A percentile compares a stretch with the other conserved stretches of the same genome.
These are phyloP conservation scores for Actinemys pallida DNA, from an alignment of 2,113 vertebrate species.

Conservation along the genomic window DNA sequence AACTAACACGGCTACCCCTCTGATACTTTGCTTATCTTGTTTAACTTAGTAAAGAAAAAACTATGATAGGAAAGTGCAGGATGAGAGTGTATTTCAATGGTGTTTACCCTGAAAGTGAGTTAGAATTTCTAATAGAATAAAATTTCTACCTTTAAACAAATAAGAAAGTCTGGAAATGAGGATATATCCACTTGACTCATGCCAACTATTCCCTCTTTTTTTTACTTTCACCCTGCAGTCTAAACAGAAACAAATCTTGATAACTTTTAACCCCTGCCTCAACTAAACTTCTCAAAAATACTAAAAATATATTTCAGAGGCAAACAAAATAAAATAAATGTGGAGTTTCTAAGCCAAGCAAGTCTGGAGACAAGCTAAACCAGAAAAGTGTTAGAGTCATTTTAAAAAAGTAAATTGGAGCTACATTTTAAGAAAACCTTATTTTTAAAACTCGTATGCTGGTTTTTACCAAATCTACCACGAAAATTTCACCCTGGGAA, in stretches of 20 bases:
- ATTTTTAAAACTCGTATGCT: not conserved
- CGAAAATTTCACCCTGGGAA: not conserved
- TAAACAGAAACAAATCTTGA: not conserved
- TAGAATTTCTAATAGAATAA: not conserved
- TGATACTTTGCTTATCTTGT: not conserved
- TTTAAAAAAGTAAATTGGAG: not conserved
- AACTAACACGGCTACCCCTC: too few relatives aligned
- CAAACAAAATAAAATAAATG: not conserved
- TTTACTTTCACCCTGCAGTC: not conserved
- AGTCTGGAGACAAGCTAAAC: not conserved
- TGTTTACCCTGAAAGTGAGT: not conserved
- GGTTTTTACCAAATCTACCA: not conserved
- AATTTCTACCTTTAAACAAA: not conserved
- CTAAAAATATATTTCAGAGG: not conserved
- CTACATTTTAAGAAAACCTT: not conserved
- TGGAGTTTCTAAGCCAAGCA: not conserved
- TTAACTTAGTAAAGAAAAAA: not conserved
- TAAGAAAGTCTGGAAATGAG: not conserved
- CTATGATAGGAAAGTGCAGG: not conserved
- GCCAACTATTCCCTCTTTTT: not conserved
- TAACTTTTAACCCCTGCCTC: not conserved
- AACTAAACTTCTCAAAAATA: not conserved
- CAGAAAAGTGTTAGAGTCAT: not conserved
- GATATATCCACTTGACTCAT: not conserved
- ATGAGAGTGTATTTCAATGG: not conserved